Evolutionary conservation across 2,113 vertebrate genomes (phyloP).

Genomic region (Rana temporaria): DNA sequence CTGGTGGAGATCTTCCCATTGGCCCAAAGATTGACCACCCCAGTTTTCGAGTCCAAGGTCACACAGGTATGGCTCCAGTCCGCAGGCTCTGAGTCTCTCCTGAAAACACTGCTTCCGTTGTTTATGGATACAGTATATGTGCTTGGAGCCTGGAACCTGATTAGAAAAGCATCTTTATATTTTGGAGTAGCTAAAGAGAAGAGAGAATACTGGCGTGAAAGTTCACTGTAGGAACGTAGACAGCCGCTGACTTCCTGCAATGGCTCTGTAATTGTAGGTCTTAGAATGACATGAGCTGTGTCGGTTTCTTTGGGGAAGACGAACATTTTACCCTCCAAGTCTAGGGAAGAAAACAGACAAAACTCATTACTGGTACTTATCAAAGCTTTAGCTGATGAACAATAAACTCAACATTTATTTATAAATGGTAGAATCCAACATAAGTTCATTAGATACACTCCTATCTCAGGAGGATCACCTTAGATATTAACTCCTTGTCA

Average conservation of each 20-base stretch:
- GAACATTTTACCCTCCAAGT: no score
- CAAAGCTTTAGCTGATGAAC: no score
- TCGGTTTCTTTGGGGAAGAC: no score
- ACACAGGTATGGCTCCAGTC: constrained; percentile 6
- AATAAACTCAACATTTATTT: no score
- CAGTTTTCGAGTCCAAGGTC: constrained; percentile 41
- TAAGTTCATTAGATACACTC: no score
- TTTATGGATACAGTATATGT: not conserved
- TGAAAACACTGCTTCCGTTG: fast-evolving
- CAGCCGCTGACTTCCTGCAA: constrained; percentile 13
- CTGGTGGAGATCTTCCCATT: constrained; percentile 12
- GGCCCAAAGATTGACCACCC: constrained; percentile 57
- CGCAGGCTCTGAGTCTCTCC: fast-evolving
- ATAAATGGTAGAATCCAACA: no score
- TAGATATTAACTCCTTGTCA: no score
- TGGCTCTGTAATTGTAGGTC: no score
- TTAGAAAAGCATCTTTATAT: constrained; percentile 42
- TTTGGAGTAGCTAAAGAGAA: not conserved
- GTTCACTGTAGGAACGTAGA: constrained; percentile 25
- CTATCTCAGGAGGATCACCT: no score
- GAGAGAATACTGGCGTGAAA: not conserved
- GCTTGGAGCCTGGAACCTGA: not conserved
- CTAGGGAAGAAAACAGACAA: no score
- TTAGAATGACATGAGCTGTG: no score
- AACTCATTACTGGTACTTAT: no score